Percentiles rank a stretch among this genome's conserved stretches.
phyloP scores from a whole-genome alignment of 2,797 vertebrate genomes.

The Xenops minutus region DNA sequence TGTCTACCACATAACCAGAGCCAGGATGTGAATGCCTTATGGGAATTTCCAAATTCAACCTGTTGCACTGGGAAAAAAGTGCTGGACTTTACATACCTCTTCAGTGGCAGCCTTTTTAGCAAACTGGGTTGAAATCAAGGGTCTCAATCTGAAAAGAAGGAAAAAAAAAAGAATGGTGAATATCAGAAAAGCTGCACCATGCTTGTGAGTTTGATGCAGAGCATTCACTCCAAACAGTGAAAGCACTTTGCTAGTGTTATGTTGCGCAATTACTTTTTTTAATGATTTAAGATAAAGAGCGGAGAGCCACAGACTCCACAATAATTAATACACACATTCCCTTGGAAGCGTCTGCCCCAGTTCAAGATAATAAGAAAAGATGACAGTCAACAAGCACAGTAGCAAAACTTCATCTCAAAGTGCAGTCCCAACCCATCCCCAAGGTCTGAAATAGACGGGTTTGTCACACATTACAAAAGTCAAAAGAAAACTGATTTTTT shows the following conservation, averaged over 20 bases:
- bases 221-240: background rate
- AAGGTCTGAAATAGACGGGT: background rate
- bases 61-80: background rate
- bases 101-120: conserved; percentile 82
- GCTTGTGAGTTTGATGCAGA: background rate
- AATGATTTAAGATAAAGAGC: background rate
- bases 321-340: background rate
- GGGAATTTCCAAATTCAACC: background rate
- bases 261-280: background rate
- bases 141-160: conserved; percentile 81
- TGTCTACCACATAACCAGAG: background rate
- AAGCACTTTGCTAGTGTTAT: background rate
- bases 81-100: conserved; percentile 75
- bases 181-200: background rate
- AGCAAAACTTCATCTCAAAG: background rate
- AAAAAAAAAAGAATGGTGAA: background rate
- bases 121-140: conserved; percentile 83
- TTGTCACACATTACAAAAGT: background rate
- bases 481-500: background rate
- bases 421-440: background rate
- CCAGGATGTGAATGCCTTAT: background rate
- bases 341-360: background rate
- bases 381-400: background rate
- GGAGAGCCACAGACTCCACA: background rate
- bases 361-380: background rate